Evolutionary conservation across 1,140 invertebrate genomes (phyloP).

Genomic region (Sweltsa coloradensis): DNA sequence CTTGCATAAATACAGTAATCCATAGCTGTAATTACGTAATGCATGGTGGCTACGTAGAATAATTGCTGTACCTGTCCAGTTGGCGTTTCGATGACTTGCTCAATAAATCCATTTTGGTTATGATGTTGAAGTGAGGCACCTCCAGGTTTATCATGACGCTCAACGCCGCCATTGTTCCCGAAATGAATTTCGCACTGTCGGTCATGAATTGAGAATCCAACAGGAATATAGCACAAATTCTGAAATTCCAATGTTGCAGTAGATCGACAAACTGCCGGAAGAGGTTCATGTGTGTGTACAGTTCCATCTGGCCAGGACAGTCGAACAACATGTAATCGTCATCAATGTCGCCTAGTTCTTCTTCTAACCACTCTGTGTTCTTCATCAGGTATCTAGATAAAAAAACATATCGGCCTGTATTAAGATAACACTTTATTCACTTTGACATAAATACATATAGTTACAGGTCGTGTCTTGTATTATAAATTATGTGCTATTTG

Average conservation of each 20-base stretch:
- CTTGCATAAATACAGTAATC: constrained; percentile 16
- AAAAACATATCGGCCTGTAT: constrained; percentile 7
- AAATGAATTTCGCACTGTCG: constrained; percentile 91
- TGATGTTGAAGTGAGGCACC: constrained; percentile 84
- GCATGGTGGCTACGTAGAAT: constrained; percentile 12
- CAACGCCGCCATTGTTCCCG: constrained; percentile 83
- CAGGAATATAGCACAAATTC: constrained; percentile 83
- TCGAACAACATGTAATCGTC: constrained; percentile 98
- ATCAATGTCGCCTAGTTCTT: constrained; percentile 65
- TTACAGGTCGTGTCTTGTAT: too few relatives aligned
- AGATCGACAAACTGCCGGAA: constrained; percentile 70
- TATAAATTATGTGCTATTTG: too few relatives aligned
- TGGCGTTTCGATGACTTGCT: constrained; percentile 67
- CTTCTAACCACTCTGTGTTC: constrained; percentile 84
- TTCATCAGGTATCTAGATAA: constrained; percentile 67
- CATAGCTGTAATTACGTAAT: constrained; percentile 5
- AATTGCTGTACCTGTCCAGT: constrained; percentile 60
- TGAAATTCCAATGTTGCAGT: constrained; percentile 81
- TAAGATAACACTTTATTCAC: too few relatives aligned
- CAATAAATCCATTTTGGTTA: constrained; percentile 93
- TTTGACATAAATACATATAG: too few relatives aligned
- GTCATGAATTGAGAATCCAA: constrained; percentile 96
- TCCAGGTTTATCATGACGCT: constrained; percentile 96
- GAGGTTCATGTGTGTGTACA: constrained; percentile 91
- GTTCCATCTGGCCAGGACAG: constrained; percentile 96